phyloP scores from a whole-genome alignment of 1,140 invertebrate genomes.

The Propsilocerus akamusi region DNA sequence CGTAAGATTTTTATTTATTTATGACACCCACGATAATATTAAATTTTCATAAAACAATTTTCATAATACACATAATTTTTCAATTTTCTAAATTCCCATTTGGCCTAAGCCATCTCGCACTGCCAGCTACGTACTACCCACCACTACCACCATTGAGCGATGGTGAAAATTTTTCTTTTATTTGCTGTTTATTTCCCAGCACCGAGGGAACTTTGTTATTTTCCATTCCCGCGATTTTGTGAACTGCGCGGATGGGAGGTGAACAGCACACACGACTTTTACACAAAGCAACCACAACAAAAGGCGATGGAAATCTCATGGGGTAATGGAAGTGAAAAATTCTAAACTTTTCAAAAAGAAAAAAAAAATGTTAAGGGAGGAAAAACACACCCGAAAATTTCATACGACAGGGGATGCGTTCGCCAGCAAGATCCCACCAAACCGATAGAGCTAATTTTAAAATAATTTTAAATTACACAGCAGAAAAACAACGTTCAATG shows the following conservation, averaged over 20 bases:
- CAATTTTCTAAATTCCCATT: constrained; percentile 4
- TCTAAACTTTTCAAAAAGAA: too few species aligned
- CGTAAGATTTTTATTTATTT: constrained; percentile 4
- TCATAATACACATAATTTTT: constrained; percentile 4
- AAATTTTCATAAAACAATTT: constrained; percentile 4
- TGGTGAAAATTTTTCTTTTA: neutral
- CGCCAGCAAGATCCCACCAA: too few species aligned
- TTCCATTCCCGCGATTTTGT: neutral
- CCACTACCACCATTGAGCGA: neutral
- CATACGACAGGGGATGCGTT: too few species aligned
- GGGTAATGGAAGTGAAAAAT: neutral
- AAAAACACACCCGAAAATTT: too few species aligned
- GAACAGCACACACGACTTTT: neutral
- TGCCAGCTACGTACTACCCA: neutral
- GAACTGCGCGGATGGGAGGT: too few species aligned
- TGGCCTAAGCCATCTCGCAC: neutral
- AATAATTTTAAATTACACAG: neutral
- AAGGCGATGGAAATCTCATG: neutral
- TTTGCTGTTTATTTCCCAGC: neutral
- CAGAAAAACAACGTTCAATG: too few species aligned
- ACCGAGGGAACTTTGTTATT: neutral
- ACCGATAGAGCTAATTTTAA: constrained; percentile 3
- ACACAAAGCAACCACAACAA: neutral
- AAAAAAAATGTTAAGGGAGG: too few species aligned
- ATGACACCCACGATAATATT: constrained; percentile 3